phyloP scores from a whole-genome alignment of 92 coral and sea anemone genomes.

The Bergia puertoricense region DNA sequence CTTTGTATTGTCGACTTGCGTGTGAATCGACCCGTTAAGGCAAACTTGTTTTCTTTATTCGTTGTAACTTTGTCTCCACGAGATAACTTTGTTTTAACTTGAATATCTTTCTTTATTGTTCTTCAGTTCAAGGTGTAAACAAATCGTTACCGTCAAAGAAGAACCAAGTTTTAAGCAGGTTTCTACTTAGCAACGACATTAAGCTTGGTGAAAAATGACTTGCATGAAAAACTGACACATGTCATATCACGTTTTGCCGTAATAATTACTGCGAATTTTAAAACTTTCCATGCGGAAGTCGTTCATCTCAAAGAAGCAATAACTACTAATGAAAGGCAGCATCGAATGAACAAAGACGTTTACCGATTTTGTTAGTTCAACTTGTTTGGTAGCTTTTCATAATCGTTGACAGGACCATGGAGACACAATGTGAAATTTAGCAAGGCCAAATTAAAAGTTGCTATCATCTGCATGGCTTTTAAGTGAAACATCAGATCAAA shows the following conservation, averaged over 20 bases:
- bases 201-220: not conserved
- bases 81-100: slow-evolving; percentile 5
- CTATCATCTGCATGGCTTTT: not conserved
- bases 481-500: not conserved
- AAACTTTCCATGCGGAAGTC: not conserved
- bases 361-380: not conserved
- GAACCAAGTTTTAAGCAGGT: not conserved
- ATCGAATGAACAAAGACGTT: not conserved
- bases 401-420: not conserved
- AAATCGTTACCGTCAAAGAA: slow-evolving; percentile 1
- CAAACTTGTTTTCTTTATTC: not conserved
- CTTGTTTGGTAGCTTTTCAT: not conserved
- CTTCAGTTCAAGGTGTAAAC: slow-evolving; percentile 8
- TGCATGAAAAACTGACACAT: not conserved
- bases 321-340: not conserved
- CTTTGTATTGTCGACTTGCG: not conserved
- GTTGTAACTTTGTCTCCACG: not conserved
- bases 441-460: not conserved
- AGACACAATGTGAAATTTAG: not conserved
- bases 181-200: slow-evolving; percentile 13
- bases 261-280: not conserved
- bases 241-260: not conserved
- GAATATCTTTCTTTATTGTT: not conserved
- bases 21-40: not conserved
- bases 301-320: too few relatives aligned